Conservation (phyloP, 2,888 invertebrate genomes). For the Operophtera brumata region DNA sequence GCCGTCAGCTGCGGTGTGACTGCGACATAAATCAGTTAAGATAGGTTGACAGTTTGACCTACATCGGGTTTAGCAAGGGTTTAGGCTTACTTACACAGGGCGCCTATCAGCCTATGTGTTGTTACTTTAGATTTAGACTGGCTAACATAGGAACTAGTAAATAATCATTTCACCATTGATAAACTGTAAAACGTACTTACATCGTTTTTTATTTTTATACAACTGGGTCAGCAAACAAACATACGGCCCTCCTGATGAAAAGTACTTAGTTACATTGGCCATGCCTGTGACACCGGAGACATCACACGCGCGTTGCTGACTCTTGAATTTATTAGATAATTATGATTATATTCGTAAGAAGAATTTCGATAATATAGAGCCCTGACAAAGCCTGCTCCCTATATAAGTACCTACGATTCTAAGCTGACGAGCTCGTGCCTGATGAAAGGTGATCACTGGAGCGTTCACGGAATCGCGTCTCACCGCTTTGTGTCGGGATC, state of each 20-base stretch:
- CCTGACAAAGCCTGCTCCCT: not conserved
- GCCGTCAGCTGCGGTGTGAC: constrained; percentile 20
- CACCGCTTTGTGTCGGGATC: not conserved
- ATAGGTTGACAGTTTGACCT: constrained; percentile 10
- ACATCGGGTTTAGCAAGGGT: constrained; percentile 5
- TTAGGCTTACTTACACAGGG: constrained; percentile 6
- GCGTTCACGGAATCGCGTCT: not conserved
- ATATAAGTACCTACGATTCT: not conserved
- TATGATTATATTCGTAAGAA: too few relatives aligned
- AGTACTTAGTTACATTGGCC: too few relatives aligned
- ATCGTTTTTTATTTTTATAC: too few relatives aligned
- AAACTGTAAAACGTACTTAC: too few relatives aligned
- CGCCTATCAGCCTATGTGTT: constrained; percentile 7
- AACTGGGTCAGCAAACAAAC: too few relatives aligned
- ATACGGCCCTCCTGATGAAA: too few relatives aligned
- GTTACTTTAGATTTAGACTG: not conserved
- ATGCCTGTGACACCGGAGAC: too few relatives aligned
- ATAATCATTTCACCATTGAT: too few relatives aligned
- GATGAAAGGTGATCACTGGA: constrained; percentile 13
- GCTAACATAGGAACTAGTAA: too few relatives aligned
- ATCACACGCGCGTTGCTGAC: too few relatives aligned
- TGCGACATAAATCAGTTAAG: constrained; percentile 21
- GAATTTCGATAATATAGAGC: too few relatives aligned
- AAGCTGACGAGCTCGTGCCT: not conserved
- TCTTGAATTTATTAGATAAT: too few relatives aligned